Evolutionary conservation across 2,113 vertebrate species (phyloP).

Genomic region (Lucifuga dentata): DNA sequence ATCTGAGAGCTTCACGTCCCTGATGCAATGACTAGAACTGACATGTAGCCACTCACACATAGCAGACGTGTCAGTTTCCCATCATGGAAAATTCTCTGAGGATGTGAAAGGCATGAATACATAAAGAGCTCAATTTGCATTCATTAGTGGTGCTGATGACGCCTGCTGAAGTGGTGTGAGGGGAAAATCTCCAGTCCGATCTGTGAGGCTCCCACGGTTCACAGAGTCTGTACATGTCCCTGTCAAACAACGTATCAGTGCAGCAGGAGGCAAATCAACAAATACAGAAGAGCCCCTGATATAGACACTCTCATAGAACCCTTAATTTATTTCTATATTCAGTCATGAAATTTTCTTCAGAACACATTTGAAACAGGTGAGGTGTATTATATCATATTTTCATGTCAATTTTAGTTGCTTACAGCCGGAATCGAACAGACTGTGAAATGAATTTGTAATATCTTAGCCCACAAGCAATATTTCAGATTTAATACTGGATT

Average conservation of each 20-base stretch:
- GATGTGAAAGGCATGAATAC: slow-evolving; percentile 27
- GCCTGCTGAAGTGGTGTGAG: slow-evolving; percentile 21
- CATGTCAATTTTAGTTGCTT: slow-evolving; percentile 20
- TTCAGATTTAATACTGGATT: too few relatives aligned
- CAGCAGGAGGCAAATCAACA: slow-evolving; percentile 45
- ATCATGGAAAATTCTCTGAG: slow-evolving; percentile 16
- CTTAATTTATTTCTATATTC: slow-evolving; percentile 25
- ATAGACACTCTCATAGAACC: slow-evolving; percentile 13
- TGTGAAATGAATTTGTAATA: too few relatives aligned
- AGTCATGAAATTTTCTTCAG: slow-evolving; percentile 15
- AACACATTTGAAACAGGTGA: slow-evolving; percentile 6
- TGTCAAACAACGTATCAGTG: slow-evolving; percentile 56
- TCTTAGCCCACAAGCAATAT: too few relatives aligned
- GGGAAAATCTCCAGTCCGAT: slow-evolving; percentile 36
- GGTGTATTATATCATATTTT: neutral
- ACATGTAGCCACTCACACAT: slow-evolving; percentile 37
- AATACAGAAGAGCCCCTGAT: slow-evolving; percentile 28
- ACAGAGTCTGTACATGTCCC: slow-evolving; percentile 60
- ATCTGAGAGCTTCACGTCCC: slow-evolving; percentile 35
- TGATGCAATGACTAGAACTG: slow-evolving; percentile 51
- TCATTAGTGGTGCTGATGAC: slow-evolving; percentile 47
- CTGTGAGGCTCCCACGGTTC: slow-evolving; percentile 45
- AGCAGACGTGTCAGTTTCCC: slow-evolving; percentile 45
- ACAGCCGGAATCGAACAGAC: too few relatives aligned
- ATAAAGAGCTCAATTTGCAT: slow-evolving; percentile 52